These are phyloP conservation scores for Sturnus vulgaris DNA, from an alignment of 2,113 vertebrate genomes.

Conservation along the genomic window DNA sequence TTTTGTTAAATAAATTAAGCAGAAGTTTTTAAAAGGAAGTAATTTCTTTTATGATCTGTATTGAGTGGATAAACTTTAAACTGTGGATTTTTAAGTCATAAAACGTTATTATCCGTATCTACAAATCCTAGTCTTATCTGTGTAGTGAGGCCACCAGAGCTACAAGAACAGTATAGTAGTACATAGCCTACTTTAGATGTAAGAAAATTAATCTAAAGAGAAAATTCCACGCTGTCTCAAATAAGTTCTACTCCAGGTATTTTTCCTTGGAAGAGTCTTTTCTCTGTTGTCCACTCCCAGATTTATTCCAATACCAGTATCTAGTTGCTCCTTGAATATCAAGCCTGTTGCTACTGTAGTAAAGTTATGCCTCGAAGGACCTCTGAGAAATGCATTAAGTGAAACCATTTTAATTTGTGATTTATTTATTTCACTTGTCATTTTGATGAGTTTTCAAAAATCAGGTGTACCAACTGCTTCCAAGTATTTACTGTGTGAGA, in stretches of 20 bases:
- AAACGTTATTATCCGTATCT: rapidly evolving
- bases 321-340: neutral
- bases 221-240: neutral
- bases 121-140: neutral
- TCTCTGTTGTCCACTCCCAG: neutral
- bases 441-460: neutral
- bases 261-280: neutral
- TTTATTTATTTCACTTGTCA: neutral
- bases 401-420: neutral
- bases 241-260: neutral
- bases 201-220: neutral
- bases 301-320: neutral
- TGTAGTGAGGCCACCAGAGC: neutral
- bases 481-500: neutral
- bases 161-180: neutral
- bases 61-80: neutral
- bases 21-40: neutral
- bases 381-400: neutral
- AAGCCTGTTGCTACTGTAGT: neutral
- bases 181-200: neutral
- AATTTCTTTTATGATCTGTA: neutral
- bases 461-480: neutral
- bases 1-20: neutral
- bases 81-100: neutral
- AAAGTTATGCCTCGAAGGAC: neutral